These are phyloP conservation scores for Phasianus colchicus DNA, from an alignment of 2,113 vertebrate species.

Conservation along the genomic window DNA sequence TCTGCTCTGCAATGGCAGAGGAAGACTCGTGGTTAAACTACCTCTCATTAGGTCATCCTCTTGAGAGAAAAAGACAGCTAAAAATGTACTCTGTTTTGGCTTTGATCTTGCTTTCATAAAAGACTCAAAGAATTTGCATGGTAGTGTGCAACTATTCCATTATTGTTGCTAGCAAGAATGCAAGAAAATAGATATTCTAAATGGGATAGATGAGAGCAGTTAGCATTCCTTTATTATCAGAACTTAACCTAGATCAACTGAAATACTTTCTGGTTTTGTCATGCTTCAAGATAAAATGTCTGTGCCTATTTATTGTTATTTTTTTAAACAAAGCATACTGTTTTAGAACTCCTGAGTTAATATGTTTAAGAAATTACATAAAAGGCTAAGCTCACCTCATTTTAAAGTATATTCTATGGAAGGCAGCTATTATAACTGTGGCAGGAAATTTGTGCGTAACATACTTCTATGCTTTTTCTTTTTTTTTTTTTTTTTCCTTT, in stretches of 20 bases:
- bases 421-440: background rate
- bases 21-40: background rate
- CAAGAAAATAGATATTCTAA: slow-evolving; percentile 7
- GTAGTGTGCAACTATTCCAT: background rate
- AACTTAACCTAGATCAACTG: slow-evolving; percentile 38
- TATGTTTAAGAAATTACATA: background rate
- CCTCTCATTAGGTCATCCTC: background rate
- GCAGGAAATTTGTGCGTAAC: background rate
- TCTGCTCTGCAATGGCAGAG: background rate
- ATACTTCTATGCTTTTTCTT: background rate
- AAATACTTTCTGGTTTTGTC: slow-evolving; percentile 45
- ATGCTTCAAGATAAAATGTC: slow-evolving; percentile 16
- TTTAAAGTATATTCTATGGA: background rate
- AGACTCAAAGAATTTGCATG: slow-evolving; percentile 27
- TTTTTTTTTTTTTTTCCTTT: background rate
- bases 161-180: background rate
- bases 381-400: background rate
- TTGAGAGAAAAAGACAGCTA: background rate
- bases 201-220: slow-evolving; percentile 11
- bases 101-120: slow-evolving; percentile 56
- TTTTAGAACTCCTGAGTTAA: slow-evolving; percentile 5
- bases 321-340: slow-evolving; percentile 35
- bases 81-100: background rate
- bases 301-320: slow-evolving; percentile 1
- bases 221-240: slow-evolving; percentile 36